A percentile compares a stretch with the other conserved stretches of the same genome.
Evolutionary conservation across 2,797 vertebrate species (phyloP).

Genomic region (Acrossocheilus fasciatus): DNA sequence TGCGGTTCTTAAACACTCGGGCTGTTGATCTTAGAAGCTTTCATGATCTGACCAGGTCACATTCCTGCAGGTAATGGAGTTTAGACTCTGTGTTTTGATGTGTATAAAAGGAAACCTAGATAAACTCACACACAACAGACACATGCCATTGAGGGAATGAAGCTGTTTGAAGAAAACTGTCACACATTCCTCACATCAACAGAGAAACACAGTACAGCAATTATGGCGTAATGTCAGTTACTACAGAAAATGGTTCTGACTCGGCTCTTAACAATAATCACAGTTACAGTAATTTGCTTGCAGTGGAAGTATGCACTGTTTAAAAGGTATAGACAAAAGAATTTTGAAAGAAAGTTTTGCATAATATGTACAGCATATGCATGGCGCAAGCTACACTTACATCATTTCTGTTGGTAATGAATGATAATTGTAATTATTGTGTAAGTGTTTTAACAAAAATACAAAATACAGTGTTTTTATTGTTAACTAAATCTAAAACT

Average conservation of each 20-base stretch:
- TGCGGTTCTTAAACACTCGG: slow-evolving; percentile 52
- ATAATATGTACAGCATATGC: neutral
- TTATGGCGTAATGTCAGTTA: neutral
- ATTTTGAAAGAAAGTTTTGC: neutral
- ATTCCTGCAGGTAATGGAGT: slow-evolving; percentile 76
- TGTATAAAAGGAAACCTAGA: slow-evolving; percentile 59
- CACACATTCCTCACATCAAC: neutral
- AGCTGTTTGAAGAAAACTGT: slow-evolving; percentile 45
- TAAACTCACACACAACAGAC: slow-evolving; percentile 66
- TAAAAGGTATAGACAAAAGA: neutral
- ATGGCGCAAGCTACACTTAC: neutral
- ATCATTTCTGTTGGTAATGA: neutral
- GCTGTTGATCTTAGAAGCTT: slow-evolving; percentile 53
- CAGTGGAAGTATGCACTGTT: neutral
- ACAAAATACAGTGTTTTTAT: neutral
- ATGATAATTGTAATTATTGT: neutral
- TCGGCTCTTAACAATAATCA: neutral
- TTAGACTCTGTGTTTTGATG: slow-evolving; percentile 53
- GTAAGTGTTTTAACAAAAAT: neutral
- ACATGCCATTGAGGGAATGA: slow-evolving; percentile 60
- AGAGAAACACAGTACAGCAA: neutral
- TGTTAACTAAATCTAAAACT: neutral
- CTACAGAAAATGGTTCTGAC: neutral
- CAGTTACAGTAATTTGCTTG: neutral
- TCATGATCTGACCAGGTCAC: slow-evolving; percentile 73